Evolutionary conservation across 2,113 vertebrate genomes (phyloP).

Genomic region (Acanthisitta chloris): DNA sequence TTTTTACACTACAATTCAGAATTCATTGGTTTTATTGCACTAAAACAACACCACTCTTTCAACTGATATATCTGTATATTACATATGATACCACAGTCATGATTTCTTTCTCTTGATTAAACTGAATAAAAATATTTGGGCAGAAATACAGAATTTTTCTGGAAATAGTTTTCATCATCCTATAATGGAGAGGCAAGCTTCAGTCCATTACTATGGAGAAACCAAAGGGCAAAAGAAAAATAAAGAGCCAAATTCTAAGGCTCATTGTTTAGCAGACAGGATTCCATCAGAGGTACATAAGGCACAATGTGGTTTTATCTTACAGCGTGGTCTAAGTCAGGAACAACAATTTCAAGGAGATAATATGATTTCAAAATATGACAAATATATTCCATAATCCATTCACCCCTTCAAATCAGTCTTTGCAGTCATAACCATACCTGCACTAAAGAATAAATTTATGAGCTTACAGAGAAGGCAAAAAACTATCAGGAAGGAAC

Average conservation of each 20-base stretch:
- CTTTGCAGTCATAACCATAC: background rate
- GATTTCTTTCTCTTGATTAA: background rate
- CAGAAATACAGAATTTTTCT: background rate
- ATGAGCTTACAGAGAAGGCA: background rate
- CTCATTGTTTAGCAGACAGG: background rate
- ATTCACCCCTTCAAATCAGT: background rate
- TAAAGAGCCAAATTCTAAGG: background rate
- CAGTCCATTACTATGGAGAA: background rate
- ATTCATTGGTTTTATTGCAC: background rate
- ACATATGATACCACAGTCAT: background rate
- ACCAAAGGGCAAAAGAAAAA: background rate
- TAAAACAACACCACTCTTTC: background rate
- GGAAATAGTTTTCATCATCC: background rate
- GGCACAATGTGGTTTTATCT: background rate
- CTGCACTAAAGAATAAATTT: background rate
- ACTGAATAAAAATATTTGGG: background rate
- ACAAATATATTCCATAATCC: background rate
- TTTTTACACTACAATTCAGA: background rate
- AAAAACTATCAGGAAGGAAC: background rate
- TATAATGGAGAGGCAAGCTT: background rate
- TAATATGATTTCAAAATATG: background rate
- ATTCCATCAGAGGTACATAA: background rate
- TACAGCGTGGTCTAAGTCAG: background rate
- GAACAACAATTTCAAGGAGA: background rate
- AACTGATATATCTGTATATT: background rate